Evolutionary conservation across 2,113 vertebrate species (phyloP).

Genomic region (Coptodon bakossiorum): DNA sequence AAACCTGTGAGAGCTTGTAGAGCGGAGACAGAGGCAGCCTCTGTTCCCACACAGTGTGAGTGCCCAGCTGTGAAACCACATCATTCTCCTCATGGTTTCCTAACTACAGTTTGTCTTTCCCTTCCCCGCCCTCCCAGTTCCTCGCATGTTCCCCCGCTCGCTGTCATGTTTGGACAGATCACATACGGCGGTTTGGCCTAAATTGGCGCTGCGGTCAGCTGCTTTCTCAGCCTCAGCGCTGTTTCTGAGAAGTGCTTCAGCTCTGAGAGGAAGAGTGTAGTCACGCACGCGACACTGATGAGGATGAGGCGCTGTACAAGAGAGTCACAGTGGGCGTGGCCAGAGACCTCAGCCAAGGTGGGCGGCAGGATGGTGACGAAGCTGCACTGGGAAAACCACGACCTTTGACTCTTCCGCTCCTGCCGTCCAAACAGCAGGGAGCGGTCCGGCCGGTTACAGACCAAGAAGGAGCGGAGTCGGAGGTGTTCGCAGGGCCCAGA

Average conservation of each 20-base stretch:
- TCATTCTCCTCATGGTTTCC: constrained; percentile 13
- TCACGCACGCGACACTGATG: not conserved
- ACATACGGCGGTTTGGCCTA: constrained; percentile 28
- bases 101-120: constrained; percentile 9
- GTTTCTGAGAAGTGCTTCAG: constrained; percentile 20
- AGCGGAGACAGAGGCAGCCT: not conserved
- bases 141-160: not conserved
- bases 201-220: not conserved
- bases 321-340: not conserved
- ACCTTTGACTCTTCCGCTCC: not conserved
- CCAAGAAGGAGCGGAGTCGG: not conserved
- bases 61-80: constrained; percentile 34
- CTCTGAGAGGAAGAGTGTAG: not conserved
- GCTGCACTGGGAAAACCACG: not conserved
- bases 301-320: not conserved
- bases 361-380: not conserved
- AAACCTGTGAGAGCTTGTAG: not conserved
- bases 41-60: not conserved
- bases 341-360: not conserved
- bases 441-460: fast-evolving
- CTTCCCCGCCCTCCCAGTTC: not conserved
- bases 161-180: constrained; percentile 36
- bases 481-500: not conserved
- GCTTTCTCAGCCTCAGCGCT: constrained; percentile 23
- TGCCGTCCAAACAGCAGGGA: not conserved